phyloP scores from a whole-genome alignment of 2,113 vertebrate species.

The Platysternon megacephalum region DNA sequence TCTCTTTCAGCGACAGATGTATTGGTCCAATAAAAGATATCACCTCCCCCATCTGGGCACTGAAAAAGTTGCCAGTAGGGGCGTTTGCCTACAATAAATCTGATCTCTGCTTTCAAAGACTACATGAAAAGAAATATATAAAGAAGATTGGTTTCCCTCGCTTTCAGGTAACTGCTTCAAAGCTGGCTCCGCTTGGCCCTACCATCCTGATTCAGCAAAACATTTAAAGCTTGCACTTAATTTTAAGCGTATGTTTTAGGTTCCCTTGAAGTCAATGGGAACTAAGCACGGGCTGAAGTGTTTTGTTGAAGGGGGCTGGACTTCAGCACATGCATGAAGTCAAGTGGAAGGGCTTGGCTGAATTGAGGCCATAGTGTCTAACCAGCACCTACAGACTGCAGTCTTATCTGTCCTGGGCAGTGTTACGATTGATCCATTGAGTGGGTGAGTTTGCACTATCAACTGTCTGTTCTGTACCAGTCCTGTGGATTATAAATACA shows the following conservation, averaged over 20 bases:
- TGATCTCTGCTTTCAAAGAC: slow-evolving; percentile 33
- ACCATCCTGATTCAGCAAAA: background rate
- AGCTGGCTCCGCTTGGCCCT: background rate
- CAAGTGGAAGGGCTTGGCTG: background rate
- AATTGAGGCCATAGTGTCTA: too few species aligned
- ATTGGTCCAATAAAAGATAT: background rate
- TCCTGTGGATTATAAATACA: background rate
- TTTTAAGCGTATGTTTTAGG: background rate
- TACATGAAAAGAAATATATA: background rate
- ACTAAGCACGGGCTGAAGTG: background rate
- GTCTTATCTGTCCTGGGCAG: background rate
- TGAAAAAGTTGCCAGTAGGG: slow-evolving; percentile 32
- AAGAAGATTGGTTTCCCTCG: slow-evolving; percentile 30
- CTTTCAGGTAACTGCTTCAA: background rate
- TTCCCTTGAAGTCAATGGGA: background rate
- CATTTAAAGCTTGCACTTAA: background rate
- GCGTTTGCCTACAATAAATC: slow-evolving; percentile 30
- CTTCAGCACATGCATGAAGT: background rate
- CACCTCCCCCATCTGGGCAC: background rate
- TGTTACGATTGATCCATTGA: background rate
- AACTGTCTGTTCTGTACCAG: background rate
- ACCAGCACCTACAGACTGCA: background rate
- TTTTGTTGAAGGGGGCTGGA: background rate
- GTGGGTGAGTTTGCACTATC: background rate
- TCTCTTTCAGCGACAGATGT: background rate